Evolutionary conservation across 2,113 vertebrate genomes (phyloP).

Genomic region (Megaceryle torquata): DNA sequence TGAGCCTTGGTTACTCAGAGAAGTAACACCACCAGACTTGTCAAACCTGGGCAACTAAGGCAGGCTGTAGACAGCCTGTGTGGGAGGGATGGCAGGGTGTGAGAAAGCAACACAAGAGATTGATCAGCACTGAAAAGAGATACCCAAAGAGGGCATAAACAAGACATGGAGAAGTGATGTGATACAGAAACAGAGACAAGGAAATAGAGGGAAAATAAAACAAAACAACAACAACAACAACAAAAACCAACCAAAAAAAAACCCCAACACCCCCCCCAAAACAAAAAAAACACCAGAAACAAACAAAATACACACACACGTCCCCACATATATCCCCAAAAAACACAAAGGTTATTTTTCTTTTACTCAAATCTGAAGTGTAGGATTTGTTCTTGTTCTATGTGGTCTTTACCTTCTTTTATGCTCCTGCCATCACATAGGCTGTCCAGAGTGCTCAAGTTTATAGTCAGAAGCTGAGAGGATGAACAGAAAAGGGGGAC

Average conservation of each 20-base stretch:
- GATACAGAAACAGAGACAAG: neutral
- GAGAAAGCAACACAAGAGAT: neutral
- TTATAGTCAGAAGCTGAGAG: neutral
- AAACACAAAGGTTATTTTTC: neutral
- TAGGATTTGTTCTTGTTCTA: neutral
- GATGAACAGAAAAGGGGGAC: neutral
- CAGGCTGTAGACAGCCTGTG: neutral
- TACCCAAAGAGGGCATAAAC: neutral
- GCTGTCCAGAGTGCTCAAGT: neutral
- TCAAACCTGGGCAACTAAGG: neutral
- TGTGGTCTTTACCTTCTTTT: neutral
- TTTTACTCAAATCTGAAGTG: neutral
- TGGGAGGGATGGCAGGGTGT: accelerated
- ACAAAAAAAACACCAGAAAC: neutral
- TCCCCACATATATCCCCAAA: too few relatives aligned
- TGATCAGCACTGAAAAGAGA: neutral
- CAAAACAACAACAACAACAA: neutral
- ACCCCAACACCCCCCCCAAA: neutral
- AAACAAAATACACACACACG: too few relatives aligned
- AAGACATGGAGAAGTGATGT: neutral
- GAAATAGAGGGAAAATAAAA: neutral
- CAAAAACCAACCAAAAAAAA: neutral
- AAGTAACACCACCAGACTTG: neutral
- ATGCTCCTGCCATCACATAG: neutral
- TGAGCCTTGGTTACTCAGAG: neutral